A percentile compares a stretch with the other conserved stretches of the same genome.
phyloP scores from a whole-genome alignment of 2,797 vertebrate genomes.

The Acridotheres tristis region DNA sequence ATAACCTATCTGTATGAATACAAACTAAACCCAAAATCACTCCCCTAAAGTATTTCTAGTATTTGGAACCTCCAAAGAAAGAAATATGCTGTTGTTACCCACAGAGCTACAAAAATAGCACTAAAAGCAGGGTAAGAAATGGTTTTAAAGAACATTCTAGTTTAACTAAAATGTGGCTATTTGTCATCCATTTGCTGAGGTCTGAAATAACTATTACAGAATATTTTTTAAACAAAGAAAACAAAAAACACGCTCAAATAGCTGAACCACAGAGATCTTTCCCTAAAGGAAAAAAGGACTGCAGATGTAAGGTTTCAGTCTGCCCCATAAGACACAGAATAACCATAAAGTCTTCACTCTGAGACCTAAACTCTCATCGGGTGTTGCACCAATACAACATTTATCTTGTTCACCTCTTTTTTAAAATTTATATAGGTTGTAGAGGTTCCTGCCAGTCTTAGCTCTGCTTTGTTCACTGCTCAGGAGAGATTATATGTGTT shows the following conservation, averaged over 20 bases:
- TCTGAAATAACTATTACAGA: background rate
- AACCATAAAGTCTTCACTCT: background rate
- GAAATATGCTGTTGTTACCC: background rate
- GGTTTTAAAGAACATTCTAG: background rate
- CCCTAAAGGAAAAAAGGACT: background rate
- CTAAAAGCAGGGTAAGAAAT: conserved; percentile 1
- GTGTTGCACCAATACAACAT: background rate
- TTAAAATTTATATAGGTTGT: background rate
- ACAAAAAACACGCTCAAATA: background rate
- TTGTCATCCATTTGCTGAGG: conserved; percentile 9
- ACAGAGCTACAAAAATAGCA: conserved; percentile 9
- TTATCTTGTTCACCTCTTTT: background rate
- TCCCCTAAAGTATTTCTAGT: background rate
- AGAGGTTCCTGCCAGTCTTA: background rate
- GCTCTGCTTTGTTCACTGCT: background rate
- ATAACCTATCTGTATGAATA: background rate
- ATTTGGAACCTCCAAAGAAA: background rate
- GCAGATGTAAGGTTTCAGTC: background rate
- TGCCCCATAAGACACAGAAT: background rate
- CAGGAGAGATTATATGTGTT: background rate
- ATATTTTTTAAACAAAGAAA: conserved; percentile 6
- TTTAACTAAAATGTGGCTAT: conserved; percentile 24
- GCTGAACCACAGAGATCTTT: background rate
- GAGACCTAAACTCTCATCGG: background rate
- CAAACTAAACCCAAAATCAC: conserved; percentile 6